These are phyloP conservation scores for Diachrysia chrysitis DNA, from an alignment of 2,888 invertebrate genomes.

Conservation along the genomic window DNA sequence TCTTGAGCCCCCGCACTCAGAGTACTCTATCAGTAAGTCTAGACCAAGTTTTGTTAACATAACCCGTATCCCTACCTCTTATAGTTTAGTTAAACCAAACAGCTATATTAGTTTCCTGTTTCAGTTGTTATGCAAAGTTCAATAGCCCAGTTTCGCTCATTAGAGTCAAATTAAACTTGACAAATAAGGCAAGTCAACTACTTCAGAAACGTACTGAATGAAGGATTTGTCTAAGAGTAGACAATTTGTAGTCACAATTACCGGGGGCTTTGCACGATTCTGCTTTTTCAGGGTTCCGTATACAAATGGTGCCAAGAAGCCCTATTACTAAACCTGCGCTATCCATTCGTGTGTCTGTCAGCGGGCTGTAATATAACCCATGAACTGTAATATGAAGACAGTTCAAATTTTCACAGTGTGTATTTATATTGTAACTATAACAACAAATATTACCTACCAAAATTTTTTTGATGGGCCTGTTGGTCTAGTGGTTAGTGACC, in stretches of 20 bases:
- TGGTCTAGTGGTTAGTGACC: too few species aligned
- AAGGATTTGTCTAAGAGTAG: background rate
- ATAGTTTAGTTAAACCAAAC: background rate
- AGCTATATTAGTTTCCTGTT: background rate
- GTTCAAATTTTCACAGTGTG: too few species aligned
- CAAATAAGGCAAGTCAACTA: background rate
- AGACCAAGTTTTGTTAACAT: constrained; percentile 1
- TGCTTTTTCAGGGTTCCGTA: too few species aligned
- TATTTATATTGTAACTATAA: too few species aligned
- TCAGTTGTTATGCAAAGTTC: constrained; percentile 5
- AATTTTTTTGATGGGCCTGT: too few species aligned
- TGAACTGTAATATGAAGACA: too few species aligned
- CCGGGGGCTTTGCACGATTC: background rate
- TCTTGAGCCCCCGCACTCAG: background rate
- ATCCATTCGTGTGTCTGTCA: too few species aligned
- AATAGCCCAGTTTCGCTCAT: background rate
- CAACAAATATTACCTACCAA: too few species aligned
- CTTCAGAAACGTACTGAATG: background rate
- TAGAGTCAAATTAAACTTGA: background rate
- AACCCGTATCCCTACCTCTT: background rate
- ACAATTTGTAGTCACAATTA: background rate
- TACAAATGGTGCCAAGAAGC: too few species aligned
- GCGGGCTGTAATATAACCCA: too few species aligned
- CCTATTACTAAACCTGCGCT: too few species aligned
- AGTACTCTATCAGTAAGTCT: background rate